Percentiles rank a stretch among this genome's conserved stretches.
Evolutionary conservation across 2,797 vertebrate genomes (phyloP).

Genomic region (Rhabdophis nuchalis): DNA sequence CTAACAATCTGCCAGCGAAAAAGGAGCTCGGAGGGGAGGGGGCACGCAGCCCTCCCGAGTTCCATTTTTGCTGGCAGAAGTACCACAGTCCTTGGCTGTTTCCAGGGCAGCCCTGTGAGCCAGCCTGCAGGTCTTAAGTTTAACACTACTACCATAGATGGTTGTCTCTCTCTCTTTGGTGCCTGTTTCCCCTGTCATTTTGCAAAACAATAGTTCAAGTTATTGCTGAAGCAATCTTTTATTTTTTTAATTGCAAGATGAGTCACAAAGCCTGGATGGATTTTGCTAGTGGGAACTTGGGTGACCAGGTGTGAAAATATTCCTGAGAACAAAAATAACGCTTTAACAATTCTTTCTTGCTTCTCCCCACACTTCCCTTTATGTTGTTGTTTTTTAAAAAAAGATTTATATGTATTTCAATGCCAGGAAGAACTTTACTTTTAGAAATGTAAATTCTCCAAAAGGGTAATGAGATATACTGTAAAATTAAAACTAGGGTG

Average conservation of each 20-base stretch:
- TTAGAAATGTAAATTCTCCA: slow-evolving; percentile 23
- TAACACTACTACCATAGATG: neutral
- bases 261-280: slow-evolving; percentile 54
- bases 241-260: slow-evolving; percentile 57
- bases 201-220: slow-evolving; percentile 14
- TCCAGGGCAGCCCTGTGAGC: too few species aligned
- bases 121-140: too few species aligned
- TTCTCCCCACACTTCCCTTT: rapidly evolving
- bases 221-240: slow-evolving; percentile 47
- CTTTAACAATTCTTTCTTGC: slow-evolving; percentile 9
- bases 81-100: too few species aligned
- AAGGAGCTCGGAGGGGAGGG: too few species aligned
- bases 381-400: neutral
- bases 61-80: too few species aligned
- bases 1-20: too few species aligned
- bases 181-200: slow-evolving; percentile 24
- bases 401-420: slow-evolving; percentile 19
- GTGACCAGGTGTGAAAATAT: slow-evolving; percentile 35
- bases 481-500: slow-evolving; percentile 24
- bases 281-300: slow-evolving; percentile 40
- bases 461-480: slow-evolving; percentile 13
- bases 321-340: slow-evolving; percentile 33
- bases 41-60: too few species aligned
- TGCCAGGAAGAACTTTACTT: slow-evolving; percentile 26
- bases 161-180: slow-evolving; percentile 11